Percentiles rank a stretch among this genome's conserved stretches.
phyloP scores from a whole-genome alignment of 2,888 invertebrate species.

The Pteria penguin region DNA sequence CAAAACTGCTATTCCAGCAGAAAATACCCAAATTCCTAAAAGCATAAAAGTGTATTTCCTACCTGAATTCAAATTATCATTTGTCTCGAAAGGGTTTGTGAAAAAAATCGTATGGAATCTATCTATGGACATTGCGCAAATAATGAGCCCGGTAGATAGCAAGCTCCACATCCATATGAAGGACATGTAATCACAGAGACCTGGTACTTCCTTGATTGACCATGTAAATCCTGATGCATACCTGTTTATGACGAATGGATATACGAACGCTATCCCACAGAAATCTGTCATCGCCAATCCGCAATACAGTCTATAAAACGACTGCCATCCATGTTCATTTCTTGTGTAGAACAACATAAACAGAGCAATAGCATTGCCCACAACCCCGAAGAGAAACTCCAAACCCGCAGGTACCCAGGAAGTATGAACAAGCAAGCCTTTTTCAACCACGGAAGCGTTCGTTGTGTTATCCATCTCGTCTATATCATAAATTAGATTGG shows the following conservation, averaged over 20 bases:
- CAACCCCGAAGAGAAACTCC: conserved; percentile 2
- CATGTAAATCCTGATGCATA: conserved; percentile 9
- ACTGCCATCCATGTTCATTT: neutral
- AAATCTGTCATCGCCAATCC: conserved; percentile 11
- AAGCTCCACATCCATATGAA: neutral
- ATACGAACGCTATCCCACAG: conserved; percentile 3
- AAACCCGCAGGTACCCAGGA: conserved; percentile 8
- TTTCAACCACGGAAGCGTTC: no score
- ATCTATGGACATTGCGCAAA: conserved; percentile 17
- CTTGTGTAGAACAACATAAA: neutral
- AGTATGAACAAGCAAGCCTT: no score
- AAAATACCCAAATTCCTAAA: neutral
- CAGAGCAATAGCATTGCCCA: conserved; percentile 16
- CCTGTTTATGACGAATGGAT: conserved; percentile 8
- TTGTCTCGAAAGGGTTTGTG: neutral
- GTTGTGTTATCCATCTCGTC: no score
- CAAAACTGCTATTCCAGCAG: neutral
- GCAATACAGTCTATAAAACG: conserved; percentile 5
- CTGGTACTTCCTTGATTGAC: neutral
- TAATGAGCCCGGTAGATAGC: neutral
- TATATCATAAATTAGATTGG: no score
- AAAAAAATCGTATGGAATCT: neutral
- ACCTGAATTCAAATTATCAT: neutral
- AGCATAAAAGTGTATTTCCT: neutral
- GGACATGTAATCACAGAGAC: conserved; percentile 5